A percentile compares a stretch with the other conserved stretches of the same genome.
These are phyloP conservation scores for Sinohyriopsis cumingii DNA, from an alignment of 2,888 invertebrate genomes.

Conservation along the genomic window DNA sequence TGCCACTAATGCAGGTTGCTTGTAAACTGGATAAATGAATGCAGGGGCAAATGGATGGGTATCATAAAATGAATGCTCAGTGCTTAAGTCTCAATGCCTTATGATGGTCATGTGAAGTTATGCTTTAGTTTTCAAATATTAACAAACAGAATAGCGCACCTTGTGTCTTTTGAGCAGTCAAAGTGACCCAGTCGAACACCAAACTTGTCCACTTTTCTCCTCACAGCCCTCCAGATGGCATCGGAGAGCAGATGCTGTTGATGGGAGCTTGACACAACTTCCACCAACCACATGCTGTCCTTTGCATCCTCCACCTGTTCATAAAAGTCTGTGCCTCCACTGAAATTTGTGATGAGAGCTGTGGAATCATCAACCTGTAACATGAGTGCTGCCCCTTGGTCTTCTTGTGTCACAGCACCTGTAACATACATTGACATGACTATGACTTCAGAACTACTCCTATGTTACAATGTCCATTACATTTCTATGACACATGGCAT, in stretches of 20 bases:
- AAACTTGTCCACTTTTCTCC: slow-evolving; percentile 72
- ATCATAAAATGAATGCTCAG: no score
- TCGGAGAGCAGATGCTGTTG: slow-evolving; percentile 36
- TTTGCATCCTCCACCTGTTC: slow-evolving; percentile 75
- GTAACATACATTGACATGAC: slow-evolving; percentile 6
- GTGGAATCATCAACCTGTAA: slow-evolving; percentile 36
- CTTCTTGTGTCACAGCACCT: slow-evolving; percentile 69
- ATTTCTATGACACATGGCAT: background rate
- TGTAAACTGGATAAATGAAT: no score
- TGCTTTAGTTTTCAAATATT: background rate
- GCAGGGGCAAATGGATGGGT: no score
- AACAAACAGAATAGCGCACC: slow-evolving; percentile 53
- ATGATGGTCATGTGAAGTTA: no score
- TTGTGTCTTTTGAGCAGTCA: slow-evolving; percentile 73
- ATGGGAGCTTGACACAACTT: slow-evolving; percentile 67
- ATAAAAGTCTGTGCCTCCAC: slow-evolving; percentile 71
- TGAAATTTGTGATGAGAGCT: slow-evolving; percentile 66
- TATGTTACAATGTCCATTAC: background rate
- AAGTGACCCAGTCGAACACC: slow-evolving; percentile 74
- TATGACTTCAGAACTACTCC: background rate
- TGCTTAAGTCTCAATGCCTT: no score
- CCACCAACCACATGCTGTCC: slow-evolving; percentile 76
- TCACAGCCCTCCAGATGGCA: slow-evolving; percentile 71
- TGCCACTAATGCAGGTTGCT: no score
- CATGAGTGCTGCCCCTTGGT: slow-evolving; percentile 52